Percentiles rank a stretch among this genome's conserved stretches.
Evolutionary conservation across 2,888 invertebrate species (phyloP).

Genomic region (Habroteleia sp.): DNA sequence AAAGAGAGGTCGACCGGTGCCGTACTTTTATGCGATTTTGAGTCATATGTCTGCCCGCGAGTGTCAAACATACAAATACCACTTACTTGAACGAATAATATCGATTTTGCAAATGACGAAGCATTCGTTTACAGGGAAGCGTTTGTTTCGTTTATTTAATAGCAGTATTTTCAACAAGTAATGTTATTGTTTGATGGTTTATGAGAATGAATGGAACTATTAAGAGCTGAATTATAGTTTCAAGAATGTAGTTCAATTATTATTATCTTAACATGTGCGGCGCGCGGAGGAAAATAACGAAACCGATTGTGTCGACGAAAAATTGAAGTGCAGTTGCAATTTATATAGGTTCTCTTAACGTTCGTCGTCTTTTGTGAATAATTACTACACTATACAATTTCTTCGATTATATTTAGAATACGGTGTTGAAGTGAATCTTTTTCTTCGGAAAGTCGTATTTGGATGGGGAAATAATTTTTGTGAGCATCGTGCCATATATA

Average conservation of each 20-base stretch:
- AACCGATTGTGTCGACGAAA: background rate
- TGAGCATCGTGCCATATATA: no score
- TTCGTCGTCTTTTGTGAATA: no score
- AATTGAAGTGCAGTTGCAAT: no score
- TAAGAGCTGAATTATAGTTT: conserved; percentile 18
- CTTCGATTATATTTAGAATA: no score
- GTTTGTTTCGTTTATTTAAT: conserved; percentile 30
- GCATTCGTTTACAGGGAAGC: conserved; percentile 17
- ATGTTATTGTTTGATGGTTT: conserved; percentile 10
- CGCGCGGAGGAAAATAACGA: background rate
- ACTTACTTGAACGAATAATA: conserved; percentile 48
- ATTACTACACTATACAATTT: no score
- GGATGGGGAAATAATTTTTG: no score
- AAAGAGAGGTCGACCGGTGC: conserved; percentile 49
- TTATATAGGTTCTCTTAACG: no score
- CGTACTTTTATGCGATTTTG: conserved; percentile 51
- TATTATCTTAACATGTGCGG: conserved; percentile 7
- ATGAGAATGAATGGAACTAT: conserved; percentile 13
- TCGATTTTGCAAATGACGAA: conserved; percentile 34
- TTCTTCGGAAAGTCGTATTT: no score
- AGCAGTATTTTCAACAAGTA: conserved; percentile 24
- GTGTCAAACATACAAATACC: conserved; percentile 58
- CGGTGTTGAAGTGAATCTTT: no score
- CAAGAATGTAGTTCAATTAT: background rate
- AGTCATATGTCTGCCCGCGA: conserved; percentile 56